These are phyloP conservation scores for Diplodus puntazzo DNA, from an alignment of 2,797 vertebrate species.

Conservation along the genomic window DNA sequence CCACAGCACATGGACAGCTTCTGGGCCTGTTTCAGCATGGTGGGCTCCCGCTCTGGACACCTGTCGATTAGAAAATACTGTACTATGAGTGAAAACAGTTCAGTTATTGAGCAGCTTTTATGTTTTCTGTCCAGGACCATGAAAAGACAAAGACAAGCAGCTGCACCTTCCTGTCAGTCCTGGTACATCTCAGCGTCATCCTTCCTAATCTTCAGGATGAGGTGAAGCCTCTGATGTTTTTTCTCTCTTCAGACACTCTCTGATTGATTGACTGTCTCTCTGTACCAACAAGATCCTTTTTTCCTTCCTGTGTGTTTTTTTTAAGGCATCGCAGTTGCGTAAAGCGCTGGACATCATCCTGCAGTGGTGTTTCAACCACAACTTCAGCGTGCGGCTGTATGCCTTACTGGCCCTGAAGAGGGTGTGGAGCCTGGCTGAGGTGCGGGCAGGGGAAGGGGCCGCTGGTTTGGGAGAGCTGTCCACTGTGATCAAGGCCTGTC, in stretches of 20 bases:
- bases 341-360: constrained; percentile 88
- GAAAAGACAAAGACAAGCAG: constrained; percentile 93
- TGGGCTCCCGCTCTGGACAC: constrained; percentile 53
- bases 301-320: constrained; percentile 16
- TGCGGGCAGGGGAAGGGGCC: constrained; percentile 46
- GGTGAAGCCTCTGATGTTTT: constrained; percentile 76
- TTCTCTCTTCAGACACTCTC: background rate
- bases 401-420: constrained; percentile 93
- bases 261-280: background rate
- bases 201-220: constrained; percentile 87
- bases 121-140: constrained; percentile 82
- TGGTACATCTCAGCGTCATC: constrained; percentile 91
- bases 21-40: constrained; percentile 91
- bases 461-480: constrained; percentile 85
- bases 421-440: constrained; percentile 89
- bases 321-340: constrained; percentile 78
- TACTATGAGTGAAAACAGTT: background rate
- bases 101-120: background rate
- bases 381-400: constrained; percentile 95
- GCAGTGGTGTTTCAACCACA: constrained; percentile 95
- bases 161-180: constrained; percentile 94
- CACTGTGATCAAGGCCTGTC: constrained; percentile 89
- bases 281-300: background rate
- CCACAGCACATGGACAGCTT: constrained; percentile 89
- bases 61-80: background rate